A percentile compares a stretch with the other conserved stretches of the same genome.
Evolutionary conservation across 1,140 invertebrate species (phyloP).

Genomic region (Drosophila kohkoa): DNA sequence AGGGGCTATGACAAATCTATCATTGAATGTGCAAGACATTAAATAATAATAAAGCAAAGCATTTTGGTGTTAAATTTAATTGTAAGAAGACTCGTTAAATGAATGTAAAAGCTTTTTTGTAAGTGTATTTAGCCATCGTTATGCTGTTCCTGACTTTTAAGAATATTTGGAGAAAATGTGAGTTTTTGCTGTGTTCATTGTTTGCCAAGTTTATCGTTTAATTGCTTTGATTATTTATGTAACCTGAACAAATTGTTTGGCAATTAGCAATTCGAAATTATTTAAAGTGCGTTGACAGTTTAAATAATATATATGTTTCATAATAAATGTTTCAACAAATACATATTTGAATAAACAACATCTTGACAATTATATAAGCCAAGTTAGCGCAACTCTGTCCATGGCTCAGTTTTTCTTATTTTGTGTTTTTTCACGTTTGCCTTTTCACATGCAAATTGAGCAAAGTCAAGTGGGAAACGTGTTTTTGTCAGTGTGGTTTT

Average conservation of each 20-base stretch:
- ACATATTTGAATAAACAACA: background rate
- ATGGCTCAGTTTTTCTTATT: conserved; percentile 33
- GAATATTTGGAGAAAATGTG: conserved; percentile 2
- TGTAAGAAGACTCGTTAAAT: no score
- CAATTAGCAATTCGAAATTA: conserved; percentile 14
- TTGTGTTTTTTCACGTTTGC: no score
- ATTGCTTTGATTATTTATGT: conserved; percentile 25
- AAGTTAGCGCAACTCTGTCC: conserved; percentile 26
- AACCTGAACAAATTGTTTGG: conserved; percentile 18
- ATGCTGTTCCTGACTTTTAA: background rate
- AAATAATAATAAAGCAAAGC: background rate
- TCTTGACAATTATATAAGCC: conserved; percentile 25
- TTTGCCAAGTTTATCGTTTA: conserved; percentile 32
- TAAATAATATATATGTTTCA: no score
- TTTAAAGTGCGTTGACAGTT: background rate
- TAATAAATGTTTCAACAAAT: background rate
- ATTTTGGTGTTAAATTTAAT: background rate
- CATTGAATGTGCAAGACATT: conserved; percentile 2
- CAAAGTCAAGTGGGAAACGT: conserved; percentile 51
- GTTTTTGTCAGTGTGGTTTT: conserved; percentile 32
- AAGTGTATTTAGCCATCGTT: background rate
- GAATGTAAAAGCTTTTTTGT: no score
- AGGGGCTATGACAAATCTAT: background rate
- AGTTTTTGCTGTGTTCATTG: conserved; percentile 7
- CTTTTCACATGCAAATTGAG: conserved; percentile 47